phyloP scores from a whole-genome alignment of 2,797 vertebrate genomes.

The Acanthurus leucopareius region DNA sequence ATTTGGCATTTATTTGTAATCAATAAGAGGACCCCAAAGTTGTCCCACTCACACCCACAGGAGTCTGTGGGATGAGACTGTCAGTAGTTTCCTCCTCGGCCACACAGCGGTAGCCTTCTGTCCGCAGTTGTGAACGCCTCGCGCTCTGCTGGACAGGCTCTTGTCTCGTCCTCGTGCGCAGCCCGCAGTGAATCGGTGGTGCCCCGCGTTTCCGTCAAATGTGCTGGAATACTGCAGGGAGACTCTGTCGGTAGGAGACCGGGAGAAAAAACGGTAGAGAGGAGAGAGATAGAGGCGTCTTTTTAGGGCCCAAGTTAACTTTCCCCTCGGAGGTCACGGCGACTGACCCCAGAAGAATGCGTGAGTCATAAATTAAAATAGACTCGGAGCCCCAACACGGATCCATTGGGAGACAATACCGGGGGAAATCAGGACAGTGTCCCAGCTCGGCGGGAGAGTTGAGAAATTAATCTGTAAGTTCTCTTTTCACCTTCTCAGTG shows the following conservation, averaged over 20 bases:
- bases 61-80: not conserved
- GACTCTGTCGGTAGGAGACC: too few relatives aligned
- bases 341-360: constrained; percentile 91
- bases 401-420: constrained; percentile 89
- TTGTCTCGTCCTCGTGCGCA: constrained; percentile 19
- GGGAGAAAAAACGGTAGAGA: constrained; percentile 52
- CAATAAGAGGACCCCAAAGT: not conserved
- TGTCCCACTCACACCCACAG: not conserved
- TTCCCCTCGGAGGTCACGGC: constrained; percentile 88
- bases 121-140: constrained; percentile 24
- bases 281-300: constrained; percentile 14
- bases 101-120: constrained; percentile 52
- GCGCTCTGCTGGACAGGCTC: constrained; percentile 20
- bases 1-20: not conserved
- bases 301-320: constrained; percentile 80
- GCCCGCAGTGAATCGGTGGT: not conserved
- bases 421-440: constrained; percentile 78
- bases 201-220: not conserved
- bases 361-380: constrained; percentile 92
- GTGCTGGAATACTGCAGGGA: too few relatives aligned
- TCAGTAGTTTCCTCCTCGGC: constrained; percentile 43
- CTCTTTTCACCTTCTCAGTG: not conserved
- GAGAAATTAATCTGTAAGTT: constrained; percentile 24
- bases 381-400: constrained; percentile 82
- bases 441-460: constrained; percentile 14